Percentiles rank a stretch among this genome's conserved stretches.
These are phyloP conservation scores for Megalurothrips usitatus DNA, from an alignment of 2,888 invertebrate genomes.

Conservation along the genomic window DNA sequence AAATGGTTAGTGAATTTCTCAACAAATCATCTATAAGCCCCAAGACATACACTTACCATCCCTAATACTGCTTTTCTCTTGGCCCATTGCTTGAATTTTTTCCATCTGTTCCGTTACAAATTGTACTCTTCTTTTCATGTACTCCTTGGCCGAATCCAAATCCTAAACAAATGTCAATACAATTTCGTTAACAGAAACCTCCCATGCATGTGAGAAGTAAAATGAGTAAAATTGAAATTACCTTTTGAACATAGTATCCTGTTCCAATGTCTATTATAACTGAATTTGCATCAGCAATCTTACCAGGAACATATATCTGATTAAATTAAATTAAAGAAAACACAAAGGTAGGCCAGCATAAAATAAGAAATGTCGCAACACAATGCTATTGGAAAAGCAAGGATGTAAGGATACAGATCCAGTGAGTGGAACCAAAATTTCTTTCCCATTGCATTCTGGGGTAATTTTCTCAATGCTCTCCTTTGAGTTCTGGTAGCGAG, in stretches of 20 bases:
- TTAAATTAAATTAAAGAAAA: conserved; percentile 28
- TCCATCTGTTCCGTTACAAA: conserved; percentile 94
- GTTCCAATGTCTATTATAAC: conserved; percentile 95
- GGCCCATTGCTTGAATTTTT: conserved; percentile 76
- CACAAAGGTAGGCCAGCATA: not conserved
- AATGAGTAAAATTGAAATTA: conserved; percentile 43
- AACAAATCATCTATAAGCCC: not conserved
- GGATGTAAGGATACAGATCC: conserved; percentile 65
- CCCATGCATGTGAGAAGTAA: not conserved
- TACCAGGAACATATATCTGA: conserved; percentile 92
- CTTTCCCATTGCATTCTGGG: conserved; percentile 70
- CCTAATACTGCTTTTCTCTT: conserved; percentile 77
- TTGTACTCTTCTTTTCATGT: conserved; percentile 84
- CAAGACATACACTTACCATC: conserved; percentile 47
- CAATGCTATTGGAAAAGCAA: conserved; percentile 5
- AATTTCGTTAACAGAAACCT: conserved; percentile 28
- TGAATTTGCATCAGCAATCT: conserved; percentile 74
- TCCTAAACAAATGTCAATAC: conserved; percentile 50
- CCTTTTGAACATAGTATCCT: conserved; percentile 93
- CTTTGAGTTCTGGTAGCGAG: conserved; percentile 82
- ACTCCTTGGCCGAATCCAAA: conserved; percentile 77
- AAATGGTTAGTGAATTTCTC: not conserved
- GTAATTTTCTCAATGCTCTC: conserved; percentile 77
- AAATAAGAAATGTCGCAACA: not conserved
- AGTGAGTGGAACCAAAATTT: conserved; percentile 88